phyloP scores from a whole-genome alignment of 2,797 vertebrate species.

The Lepilemur ruficaudatus region DNA sequence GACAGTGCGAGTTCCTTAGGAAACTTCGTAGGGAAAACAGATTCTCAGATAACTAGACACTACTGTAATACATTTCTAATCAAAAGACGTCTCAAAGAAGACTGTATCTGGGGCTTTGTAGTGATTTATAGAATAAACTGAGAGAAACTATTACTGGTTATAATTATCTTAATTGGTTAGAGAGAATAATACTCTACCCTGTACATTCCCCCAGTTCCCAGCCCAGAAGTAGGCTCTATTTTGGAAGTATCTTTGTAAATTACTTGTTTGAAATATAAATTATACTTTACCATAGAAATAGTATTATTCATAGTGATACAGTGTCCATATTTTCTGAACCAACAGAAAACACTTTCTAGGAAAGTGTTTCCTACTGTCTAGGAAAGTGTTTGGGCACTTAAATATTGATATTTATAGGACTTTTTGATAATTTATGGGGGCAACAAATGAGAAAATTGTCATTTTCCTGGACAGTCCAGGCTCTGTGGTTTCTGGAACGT shows the following conservation, averaged over 20 bases:
- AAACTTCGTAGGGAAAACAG: neutral
- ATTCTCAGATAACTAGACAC: neutral
- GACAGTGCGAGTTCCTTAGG: neutral
- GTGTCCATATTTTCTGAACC: conserved; percentile 4
- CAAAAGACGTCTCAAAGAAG: neutral
- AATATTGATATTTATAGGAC: neutral
- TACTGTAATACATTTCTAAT: conserved; percentile 4
- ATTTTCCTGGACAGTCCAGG: conserved; percentile 15
- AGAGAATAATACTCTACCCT: neutral
- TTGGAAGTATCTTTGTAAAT: conserved; percentile 6
- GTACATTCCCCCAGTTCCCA: neutral
- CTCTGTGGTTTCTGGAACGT: neutral
- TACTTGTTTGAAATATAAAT: neutral
- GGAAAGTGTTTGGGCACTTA: neutral
- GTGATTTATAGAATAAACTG: conserved; percentile 36
- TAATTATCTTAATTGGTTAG: conserved; percentile 21
- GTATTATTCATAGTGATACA: neutral
- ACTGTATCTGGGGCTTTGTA: neutral
- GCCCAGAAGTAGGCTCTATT: neutral
- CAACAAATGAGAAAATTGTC: neutral
- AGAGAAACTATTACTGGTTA: neutral
- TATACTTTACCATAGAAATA: neutral
- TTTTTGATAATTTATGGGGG: neutral
- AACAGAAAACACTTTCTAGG: neutral
- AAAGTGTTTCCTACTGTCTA: conserved; percentile 23